Evolutionary conservation across 2,113 vertebrate genomes (phyloP).

Genomic region (Psammodynastes pulverulentus): DNA sequence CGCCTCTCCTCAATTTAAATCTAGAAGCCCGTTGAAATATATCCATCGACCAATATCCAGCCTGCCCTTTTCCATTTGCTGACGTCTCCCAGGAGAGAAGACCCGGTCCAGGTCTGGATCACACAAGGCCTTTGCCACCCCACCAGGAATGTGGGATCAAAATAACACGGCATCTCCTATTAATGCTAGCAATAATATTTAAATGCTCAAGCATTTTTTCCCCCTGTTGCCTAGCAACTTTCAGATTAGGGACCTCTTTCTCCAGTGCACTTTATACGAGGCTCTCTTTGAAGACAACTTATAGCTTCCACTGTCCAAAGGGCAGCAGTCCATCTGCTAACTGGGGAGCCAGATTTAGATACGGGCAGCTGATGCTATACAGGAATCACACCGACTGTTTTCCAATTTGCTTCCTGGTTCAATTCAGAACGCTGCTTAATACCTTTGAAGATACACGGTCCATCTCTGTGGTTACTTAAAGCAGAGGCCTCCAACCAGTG

Average conservation of each 20-base stretch:
- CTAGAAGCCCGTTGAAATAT: not conserved
- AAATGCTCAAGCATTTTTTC: not conserved
- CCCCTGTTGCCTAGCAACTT: not conserved
- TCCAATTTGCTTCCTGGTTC: not conserved
- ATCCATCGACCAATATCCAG: not conserved
- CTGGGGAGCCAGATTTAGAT: not conserved
- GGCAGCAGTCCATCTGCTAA: not conserved
- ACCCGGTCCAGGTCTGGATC: not conserved
- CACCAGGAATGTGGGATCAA: not conserved
- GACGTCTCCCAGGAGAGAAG: not conserved
- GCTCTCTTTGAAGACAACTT: not conserved
- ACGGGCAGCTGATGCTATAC: not conserved
- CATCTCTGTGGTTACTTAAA: not conserved
- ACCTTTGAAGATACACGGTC: not conserved
- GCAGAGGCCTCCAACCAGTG: no score
- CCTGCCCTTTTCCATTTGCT: not conserved
- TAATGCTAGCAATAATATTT: not conserved
- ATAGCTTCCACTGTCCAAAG: not conserved
- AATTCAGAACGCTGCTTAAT: not conserved
- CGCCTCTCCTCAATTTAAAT: not conserved
- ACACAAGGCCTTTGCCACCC: not conserved
- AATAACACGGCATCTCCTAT: not conserved
- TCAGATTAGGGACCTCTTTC: not conserved
- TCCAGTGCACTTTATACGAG: not conserved
- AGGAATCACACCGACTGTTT: not conserved